Percentiles rank a stretch among this genome's conserved stretches.
Conservation (phyloP, 2,113 vertebrate genomes). For the Elaphurus davidianus region DNA sequence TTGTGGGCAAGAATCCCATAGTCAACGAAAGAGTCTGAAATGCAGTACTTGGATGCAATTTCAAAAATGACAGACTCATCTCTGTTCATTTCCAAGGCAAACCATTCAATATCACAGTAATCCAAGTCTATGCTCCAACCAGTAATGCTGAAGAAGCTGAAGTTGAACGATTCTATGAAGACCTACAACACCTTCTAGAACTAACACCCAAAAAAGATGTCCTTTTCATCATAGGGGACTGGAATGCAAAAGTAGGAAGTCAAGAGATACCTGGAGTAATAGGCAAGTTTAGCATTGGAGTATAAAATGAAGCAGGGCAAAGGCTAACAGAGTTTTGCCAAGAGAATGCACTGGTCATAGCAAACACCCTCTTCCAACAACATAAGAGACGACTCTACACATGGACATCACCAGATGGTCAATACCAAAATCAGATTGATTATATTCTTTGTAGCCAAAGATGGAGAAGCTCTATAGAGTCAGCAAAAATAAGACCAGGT, state of each 20-base stretch:
- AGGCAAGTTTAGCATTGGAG: not conserved
- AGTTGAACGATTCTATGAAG: not conserved
- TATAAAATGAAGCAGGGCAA: not conserved
- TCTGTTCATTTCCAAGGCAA: not conserved
- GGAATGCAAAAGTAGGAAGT: not conserved
- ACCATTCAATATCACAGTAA: not conserved
- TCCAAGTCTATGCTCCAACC: not conserved
- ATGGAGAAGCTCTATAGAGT: not conserved
- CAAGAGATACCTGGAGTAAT: not conserved
- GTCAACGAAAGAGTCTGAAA: not conserved
- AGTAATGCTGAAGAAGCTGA: not conserved
- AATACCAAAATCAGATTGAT: not conserved
- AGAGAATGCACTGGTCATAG: not conserved
- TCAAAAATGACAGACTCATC: not conserved
- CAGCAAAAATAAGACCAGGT: not conserved
- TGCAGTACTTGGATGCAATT: not conserved
- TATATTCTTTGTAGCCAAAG: not conserved
- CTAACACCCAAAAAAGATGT: not conserved
- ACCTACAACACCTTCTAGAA: not conserved
- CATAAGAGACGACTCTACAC: not conserved
- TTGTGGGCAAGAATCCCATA: not conserved
- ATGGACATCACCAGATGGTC: not conserved
- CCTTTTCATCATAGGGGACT: not conserved
- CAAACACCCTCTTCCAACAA: not conserved
- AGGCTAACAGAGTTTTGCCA: not conserved